phyloP scores from a whole-genome alignment of 2,888 invertebrate species.

The Plagodis pulveraria region DNA sequence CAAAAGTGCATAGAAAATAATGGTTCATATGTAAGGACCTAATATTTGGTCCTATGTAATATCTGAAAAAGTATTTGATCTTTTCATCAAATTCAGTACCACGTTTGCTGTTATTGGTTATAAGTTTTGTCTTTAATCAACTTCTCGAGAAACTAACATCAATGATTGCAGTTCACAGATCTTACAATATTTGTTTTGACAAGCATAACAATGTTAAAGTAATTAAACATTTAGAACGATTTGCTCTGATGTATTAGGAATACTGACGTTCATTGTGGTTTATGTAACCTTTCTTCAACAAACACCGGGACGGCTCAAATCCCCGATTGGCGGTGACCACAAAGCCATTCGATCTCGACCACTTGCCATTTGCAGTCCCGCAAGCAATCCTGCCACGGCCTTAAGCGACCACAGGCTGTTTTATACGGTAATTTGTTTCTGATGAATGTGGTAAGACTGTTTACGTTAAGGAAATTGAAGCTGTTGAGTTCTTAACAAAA shows the following conservation, averaged over 20 bases:
- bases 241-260: neutral
- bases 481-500: neutral
- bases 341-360: slow-evolving; percentile 31
- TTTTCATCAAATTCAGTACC: no score
- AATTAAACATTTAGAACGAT: no score
- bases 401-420: slow-evolving; percentile 25
- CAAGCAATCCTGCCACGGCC: slow-evolving; percentile 34
- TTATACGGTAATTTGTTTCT: slow-evolving; percentile 31
- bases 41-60: no score
- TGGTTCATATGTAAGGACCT: no score
- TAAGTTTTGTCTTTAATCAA: no score
- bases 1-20: no score
- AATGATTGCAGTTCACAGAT: no score
- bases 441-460: slow-evolving; percentile 21
- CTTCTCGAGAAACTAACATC: no score
- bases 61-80: no score
- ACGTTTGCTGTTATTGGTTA: no score
- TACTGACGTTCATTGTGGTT: neutral
- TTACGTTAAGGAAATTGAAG: slow-evolving; percentile 2
- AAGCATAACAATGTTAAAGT: no score
- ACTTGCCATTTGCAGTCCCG: slow-evolving; percentile 34
- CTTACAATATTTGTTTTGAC: no score
- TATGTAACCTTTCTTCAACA: neutral
- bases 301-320: neutral
- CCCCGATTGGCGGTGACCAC: slow-evolving; percentile 30